phyloP scores from a whole-genome alignment of 1,140 invertebrate genomes.

The Drosophila malerkotliana region DNA sequence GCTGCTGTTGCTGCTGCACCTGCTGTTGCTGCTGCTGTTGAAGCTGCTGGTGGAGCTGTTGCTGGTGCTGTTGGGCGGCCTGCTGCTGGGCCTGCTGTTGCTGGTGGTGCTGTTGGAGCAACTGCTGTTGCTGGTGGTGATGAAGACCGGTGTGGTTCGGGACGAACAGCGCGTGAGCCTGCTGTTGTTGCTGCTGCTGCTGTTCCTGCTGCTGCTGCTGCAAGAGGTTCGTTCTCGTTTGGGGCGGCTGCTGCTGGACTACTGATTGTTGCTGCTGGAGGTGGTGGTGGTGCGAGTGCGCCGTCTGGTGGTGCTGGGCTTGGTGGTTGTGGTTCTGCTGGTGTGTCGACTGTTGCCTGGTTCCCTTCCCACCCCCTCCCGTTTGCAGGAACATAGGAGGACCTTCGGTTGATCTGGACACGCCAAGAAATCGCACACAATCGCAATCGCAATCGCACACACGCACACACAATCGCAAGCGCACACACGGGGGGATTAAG shows the following conservation, averaged over 20 bases:
- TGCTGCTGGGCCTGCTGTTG: conserved; percentile 46
- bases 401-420: conserved; percentile 75
- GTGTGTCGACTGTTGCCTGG: conserved; percentile 76
- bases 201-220: conserved; percentile 39
- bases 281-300: conserved; percentile 63
- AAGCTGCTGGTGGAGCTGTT: conserved; percentile 48
- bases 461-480: too few relatives aligned
- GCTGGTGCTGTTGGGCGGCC: conserved; percentile 41
- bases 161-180: conserved; percentile 57
- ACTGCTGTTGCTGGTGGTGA: conserved; percentile 51
- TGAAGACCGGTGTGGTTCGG: conserved; percentile 43
- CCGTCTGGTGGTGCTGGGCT: conserved; percentile 62
- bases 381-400: conserved; percentile 81
- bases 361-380: conserved; percentile 84
- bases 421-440: too few relatives aligned
- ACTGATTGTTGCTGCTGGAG: conserved; percentile 39
- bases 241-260: conserved; percentile 36
- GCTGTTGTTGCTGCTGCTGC: conserved; percentile 32
- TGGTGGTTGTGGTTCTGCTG: conserved; percentile 71
- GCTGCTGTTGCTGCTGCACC: conserved; percentile 56
- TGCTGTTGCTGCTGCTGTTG: conserved; percentile 58
- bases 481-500: conserved; percentile 37
- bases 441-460: too few relatives aligned
- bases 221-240: conserved; percentile 12
- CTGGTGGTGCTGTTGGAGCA: conserved; percentile 40